Base-by-base conservation (phyloP, 2,888 invertebrate species). In the Pyrocoelia pectoralis region DNA sequence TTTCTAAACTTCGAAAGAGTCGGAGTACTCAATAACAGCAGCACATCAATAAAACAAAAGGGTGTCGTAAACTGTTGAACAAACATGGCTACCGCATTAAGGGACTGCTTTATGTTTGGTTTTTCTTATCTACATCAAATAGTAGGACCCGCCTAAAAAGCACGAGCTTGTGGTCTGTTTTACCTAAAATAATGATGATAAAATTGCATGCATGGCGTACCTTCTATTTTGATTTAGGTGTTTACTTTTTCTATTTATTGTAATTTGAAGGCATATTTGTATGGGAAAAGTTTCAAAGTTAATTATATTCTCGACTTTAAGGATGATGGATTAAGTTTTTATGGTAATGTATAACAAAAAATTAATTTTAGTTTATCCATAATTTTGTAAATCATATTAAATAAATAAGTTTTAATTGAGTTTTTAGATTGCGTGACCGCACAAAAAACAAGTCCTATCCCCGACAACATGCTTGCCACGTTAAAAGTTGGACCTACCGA, bases 61-160 rank as follows among this genome's bases (percentile, higher is more conserved):
- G 68, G 68, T 68, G 70, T 69, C 68, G 67, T 68, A 70, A 72
- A 73, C 70, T 68, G 72, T 70, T 73, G 71, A 72, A 72, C 72
- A 75, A 77, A 77, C 75, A 77, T 77, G 77, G 77, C 77, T 76
- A 76, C 76, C 74, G 68, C 77, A 73, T 74, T 73, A 74, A 73
- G 74, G 74, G 75, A 68, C 76, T 76, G 77, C 72, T 76, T 76
- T 73, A 75, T 76, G 75, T 76, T 69, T 68, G 71, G 70, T 65
- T 63, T 61, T 66, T 58, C 66, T 66, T 66, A 66, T 66, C 66
- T 66, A 62, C 61, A 66, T 66, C 66, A 62, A 66, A 61, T 62
- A 59, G 29, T 54, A 51, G 55, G 66, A 59, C 66, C 66, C 66
- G 66, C 66, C 66, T 62, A 61, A 57, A 43, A 53, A 52, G 58